Base-by-base conservation (phyloP, 2,888 invertebrate species). In the Aethes cnicana region DNA sequence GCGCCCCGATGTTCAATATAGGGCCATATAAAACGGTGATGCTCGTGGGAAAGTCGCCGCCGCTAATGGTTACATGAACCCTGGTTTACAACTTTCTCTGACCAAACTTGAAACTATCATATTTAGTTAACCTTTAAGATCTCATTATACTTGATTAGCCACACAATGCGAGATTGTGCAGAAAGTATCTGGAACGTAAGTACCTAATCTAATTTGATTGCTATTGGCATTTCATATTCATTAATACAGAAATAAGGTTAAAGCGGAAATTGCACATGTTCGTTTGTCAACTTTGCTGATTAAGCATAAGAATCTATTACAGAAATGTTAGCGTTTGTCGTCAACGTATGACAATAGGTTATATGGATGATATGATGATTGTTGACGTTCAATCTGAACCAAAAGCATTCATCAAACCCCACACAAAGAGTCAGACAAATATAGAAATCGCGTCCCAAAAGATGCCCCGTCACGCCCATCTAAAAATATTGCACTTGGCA, bases 401-500 rank as follows among this genome's bases (percentile, higher is more conserved):
- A 7, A 9, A 21, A 30, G 20, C 25, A 56, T 63, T 62, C 59
- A 66, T 71, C 63, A 61, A 59, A 44, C 39, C 30, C 46, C 35
- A 55, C 57, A 53, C 50, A 52, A 52, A 52, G 50, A 58, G 53
- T 53, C 52, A 57, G 58, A 57, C 64, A 57, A 63, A 72, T 73
- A 68, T 68, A 74, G 68, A 64, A 69, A 69, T 74, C 70, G 68
- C 65, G 53, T 63, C 61, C 56, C 66, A 67, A 75, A 79, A 72
- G 56, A 61, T 73, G 74, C 75, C 54, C 55, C 72, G 77, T 81
- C 81, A 80, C 73, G 69, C 68, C 61, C 67, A 63, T 74, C 82
- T 81, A 81, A 81, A 86, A 81, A 84, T 86, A 85, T 81, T 82
- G 75, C 78, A 77, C 81, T 85, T 86, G 85, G 86, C 86, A 84